Evolutionary conservation across 2,113 vertebrate species (phyloP).

Genomic region (Semnornis frantzii): DNA sequence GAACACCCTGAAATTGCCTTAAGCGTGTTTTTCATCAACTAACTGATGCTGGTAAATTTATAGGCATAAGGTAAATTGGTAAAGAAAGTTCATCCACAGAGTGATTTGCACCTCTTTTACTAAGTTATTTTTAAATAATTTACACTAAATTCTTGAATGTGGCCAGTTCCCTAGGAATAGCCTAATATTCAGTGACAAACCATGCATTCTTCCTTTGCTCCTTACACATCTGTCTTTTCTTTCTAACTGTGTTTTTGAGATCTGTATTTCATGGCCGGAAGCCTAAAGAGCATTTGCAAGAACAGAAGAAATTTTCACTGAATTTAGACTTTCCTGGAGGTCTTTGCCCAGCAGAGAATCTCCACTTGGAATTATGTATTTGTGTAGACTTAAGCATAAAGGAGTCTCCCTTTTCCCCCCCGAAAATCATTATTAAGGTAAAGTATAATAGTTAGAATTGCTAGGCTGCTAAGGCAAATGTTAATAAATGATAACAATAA

Average conservation of each 20-base stretch:
- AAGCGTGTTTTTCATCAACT: not conserved
- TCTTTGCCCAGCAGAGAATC: not conserved
- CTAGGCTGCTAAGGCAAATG: not conserved
- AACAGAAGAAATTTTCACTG: not conserved
- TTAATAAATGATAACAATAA: not conserved
- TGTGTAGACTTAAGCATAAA: not conserved
- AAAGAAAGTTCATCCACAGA: not conserved
- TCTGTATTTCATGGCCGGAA: not conserved
- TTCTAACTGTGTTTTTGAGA: not conserved
- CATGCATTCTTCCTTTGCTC: not conserved
- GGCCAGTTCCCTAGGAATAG: not conserved
- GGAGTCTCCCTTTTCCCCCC: not conserved
- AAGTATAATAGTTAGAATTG: not conserved
- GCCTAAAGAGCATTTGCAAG: not conserved
- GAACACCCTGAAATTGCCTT: not conserved
- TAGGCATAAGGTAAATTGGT: not conserved
- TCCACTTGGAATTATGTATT: not conserved
- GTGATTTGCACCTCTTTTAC: not conserved
- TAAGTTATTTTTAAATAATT: not conserved
- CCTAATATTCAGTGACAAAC: not conserved
- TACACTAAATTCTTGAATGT: not conserved
- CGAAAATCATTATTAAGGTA: not conserved
- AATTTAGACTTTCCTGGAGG: not conserved
- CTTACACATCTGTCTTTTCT: not conserved
- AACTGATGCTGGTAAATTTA: not conserved